Evolutionary conservation across 1,140 invertebrate species (phyloP).

Genomic region (Brachionus rotundiformis): DNA sequence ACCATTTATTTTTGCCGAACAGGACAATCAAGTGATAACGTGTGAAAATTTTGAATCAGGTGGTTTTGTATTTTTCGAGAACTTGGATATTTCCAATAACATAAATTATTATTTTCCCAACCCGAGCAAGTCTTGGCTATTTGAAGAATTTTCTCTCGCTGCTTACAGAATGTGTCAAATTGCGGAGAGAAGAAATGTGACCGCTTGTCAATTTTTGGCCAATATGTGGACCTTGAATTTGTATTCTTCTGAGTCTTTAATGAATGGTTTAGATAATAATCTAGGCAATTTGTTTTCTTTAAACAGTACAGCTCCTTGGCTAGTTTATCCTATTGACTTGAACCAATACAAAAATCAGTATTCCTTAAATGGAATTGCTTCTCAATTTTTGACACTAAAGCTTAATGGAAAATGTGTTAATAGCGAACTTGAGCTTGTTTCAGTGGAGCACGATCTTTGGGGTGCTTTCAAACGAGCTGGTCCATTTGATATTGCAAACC

Average conservation of each 20-base stretch:
- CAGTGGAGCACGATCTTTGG: not conserved
- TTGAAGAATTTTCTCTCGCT: not conserved
- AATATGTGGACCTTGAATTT: slow-evolving; percentile 73
- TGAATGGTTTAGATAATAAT: not conserved
- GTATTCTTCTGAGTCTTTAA: slow-evolving; percentile 55
- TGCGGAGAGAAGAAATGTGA: slow-evolving; percentile 55
- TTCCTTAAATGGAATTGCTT: not conserved
- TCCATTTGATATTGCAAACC: not conserved
- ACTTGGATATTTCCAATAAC: not conserved
- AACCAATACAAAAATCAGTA: not conserved
- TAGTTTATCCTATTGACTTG: not conserved
- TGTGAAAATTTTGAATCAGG: slow-evolving; percentile 1
- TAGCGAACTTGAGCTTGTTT: not conserved
- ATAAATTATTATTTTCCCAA: not conserved
- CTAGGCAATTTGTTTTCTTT: not conserved
- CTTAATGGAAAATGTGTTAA: not conserved
- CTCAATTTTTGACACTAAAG: not conserved
- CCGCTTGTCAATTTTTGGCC: slow-evolving; percentile 71
- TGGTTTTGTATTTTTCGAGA: slow-evolving; percentile 11
- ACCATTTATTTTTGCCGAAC: slow-evolving; percentile 8
- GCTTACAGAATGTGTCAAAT: not conserved
- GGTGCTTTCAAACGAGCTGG: not conserved
- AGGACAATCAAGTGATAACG: not conserved
- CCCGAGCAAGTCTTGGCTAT: slow-evolving; percentile 11
- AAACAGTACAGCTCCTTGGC: not conserved